phyloP scores from a whole-genome alignment of 1,140 invertebrate species.

The Hypothenemus hampei region DNA sequence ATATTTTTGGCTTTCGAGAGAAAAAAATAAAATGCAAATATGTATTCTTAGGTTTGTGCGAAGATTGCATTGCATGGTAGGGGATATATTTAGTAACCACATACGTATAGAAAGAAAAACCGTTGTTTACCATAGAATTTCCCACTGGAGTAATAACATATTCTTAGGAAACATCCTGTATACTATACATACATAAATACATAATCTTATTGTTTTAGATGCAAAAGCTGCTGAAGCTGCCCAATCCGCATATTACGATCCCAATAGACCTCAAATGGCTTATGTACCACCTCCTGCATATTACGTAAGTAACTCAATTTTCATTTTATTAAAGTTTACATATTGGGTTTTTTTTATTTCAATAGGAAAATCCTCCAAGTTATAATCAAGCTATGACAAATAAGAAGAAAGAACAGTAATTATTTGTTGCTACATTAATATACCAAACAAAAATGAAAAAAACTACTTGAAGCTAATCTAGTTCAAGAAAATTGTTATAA shows the following conservation, averaged over 20 bases:
- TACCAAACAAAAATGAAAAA: background rate
- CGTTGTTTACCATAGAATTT: no score
- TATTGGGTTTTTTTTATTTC: background rate
- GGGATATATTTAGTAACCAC: no score
- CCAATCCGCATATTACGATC: slow-evolving; percentile 27
- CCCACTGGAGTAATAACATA: no score
- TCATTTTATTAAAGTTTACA: background rate
- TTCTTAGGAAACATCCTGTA: no score
- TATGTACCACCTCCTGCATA: slow-evolving; percentile 70
- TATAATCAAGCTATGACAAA: slow-evolving; percentile 26
- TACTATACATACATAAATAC: no score
- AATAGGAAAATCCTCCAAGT: slow-evolving; percentile 25
- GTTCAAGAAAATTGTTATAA: background rate
- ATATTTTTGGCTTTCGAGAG: no score
- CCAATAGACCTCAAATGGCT: slow-evolving; percentile 24
- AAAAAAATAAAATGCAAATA: no score
- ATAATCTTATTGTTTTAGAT: slow-evolving; percentile 43
- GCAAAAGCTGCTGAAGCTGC: slow-evolving; percentile 78
- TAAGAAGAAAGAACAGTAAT: slow-evolving; percentile 24
- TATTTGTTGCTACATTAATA: background rate
- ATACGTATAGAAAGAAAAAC: no score
- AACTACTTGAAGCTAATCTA: background rate
- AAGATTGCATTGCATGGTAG: no score
- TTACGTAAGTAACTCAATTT: slow-evolving; percentile 63
- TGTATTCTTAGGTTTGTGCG: no score